A percentile compares a stretch with the other conserved stretches of the same genome.
Conservation (phyloP, 2,797 vertebrate species). For the Epinephelus malabaricus region DNA sequence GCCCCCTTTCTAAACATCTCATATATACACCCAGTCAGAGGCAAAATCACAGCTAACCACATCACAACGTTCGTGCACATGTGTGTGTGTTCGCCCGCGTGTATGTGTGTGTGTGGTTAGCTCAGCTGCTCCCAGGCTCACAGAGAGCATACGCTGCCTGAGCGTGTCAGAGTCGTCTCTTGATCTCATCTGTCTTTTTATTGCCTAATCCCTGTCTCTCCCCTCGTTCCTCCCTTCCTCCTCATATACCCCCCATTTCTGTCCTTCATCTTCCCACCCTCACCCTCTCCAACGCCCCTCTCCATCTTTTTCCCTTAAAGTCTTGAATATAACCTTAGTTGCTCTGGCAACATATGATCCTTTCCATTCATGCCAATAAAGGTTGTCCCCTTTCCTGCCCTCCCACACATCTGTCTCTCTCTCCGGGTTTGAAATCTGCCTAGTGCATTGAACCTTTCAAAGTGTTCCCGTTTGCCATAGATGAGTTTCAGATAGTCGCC, state of each 20-base stretch:
- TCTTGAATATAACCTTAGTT: conserved; percentile 51
- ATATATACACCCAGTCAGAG: conserved; percentile 75
- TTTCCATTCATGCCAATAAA: conserved; percentile 49
- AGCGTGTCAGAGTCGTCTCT: conserved; percentile 76
- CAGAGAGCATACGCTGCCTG: conserved; percentile 67
- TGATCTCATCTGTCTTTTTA: conserved; percentile 82
- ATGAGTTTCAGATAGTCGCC: conserved; percentile 62
- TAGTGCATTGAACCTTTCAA: conserved; percentile 33
- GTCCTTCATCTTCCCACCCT: conserved; percentile 54
- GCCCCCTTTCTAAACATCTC: conserved; percentile 76
- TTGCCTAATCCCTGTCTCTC: conserved; percentile 73
- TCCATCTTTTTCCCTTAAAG: conserved; percentile 38
- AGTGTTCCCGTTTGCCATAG: conserved; percentile 42
- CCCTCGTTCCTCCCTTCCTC: conserved; percentile 34
- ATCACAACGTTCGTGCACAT: conserved; percentile 66
- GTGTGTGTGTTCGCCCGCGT: conserved; percentile 34
- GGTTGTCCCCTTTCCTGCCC: conserved; percentile 19
- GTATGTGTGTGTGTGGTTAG: conserved; percentile 56
- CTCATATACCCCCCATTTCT: conserved; percentile 21
- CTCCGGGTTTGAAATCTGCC: conserved; percentile 37
- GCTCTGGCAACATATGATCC: conserved; percentile 34
- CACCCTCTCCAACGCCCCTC: conserved; percentile 24
- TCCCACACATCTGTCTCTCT: conserved; percentile 20
- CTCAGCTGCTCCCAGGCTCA: conserved; percentile 75
- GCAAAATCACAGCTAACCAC: conserved; percentile 75